Conservation (phyloP, 2,888 invertebrate species). For the Imbricaverruca yamaguchii region DNA sequence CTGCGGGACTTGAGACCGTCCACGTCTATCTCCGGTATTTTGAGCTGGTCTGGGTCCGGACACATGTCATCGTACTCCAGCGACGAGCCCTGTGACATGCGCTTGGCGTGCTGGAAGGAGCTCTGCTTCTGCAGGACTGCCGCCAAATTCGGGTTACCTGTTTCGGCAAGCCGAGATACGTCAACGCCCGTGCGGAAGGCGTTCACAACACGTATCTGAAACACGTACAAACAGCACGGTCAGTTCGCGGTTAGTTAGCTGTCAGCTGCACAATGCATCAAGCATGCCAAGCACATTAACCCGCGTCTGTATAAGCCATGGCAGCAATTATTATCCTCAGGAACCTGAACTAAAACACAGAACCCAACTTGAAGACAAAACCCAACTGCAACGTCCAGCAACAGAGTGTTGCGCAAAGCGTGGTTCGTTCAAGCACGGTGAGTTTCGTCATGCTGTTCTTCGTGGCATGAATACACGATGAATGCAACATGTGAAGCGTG, state of each 20-base stretch:
- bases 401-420: no score
- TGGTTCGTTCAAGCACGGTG: no score
- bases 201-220: slow-evolving; percentile 99
- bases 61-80: slow-evolving; percentile 85
- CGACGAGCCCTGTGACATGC: slow-evolving; percentile 83
- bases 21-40: slow-evolving; percentile 85
- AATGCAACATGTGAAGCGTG: no score
- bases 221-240: slow-evolving; percentile 39
- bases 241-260: no score
- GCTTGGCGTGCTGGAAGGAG: slow-evolving; percentile 68
- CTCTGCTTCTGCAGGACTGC: slow-evolving; percentile 91
- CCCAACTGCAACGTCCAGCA: no score
- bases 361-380: no score
- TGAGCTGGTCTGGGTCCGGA: slow-evolving; percentile 59
- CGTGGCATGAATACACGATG: no score
- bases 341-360: background rate
- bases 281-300: background rate
- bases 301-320: background rate
- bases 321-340: background rate
- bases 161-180: slow-evolving; percentile 54
- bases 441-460: no score
- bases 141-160: slow-evolving; percentile 83
- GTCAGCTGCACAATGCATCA: no score
- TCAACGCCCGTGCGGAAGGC: slow-evolving; percentile 99
- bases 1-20: slow-evolving; percentile 86